phyloP scores from a whole-genome alignment of 2,113 vertebrate genomes.

The Callionymus lyra region DNA sequence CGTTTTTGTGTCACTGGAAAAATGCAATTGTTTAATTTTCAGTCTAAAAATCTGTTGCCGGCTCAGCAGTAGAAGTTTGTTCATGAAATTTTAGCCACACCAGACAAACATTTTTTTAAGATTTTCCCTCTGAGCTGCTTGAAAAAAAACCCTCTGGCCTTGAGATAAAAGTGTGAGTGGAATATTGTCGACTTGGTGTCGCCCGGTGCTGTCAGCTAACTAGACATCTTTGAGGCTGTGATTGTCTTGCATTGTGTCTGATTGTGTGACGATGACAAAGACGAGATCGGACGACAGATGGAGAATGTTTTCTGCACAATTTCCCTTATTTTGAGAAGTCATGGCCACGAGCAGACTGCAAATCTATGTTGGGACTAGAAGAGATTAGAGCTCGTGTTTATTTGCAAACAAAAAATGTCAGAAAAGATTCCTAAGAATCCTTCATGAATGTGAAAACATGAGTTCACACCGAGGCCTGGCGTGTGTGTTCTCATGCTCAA shows the following conservation, averaged over 20 bases:
- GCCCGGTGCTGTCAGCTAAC: constrained; percentile 12
- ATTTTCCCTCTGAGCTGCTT: too few relatives aligned
- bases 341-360: constrained; percentile 12
- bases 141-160: too few relatives aligned
- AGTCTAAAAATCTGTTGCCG: too few relatives aligned
- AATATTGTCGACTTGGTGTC: background rate
- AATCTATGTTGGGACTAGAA: background rate
- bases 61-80: too few relatives aligned
- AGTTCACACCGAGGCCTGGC: background rate
- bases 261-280: constrained; percentile 38
- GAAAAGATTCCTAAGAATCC: constrained; percentile 7
- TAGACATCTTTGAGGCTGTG: constrained; percentile 16
- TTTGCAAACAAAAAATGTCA: constrained; percentile 3
- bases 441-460: background rate
- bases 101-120: too few relatives aligned
- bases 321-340: constrained; percentile 38
- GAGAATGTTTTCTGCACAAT: constrained; percentile 61
- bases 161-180: too few relatives aligned
- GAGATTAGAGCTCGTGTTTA: background rate
- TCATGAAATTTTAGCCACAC: too few relatives aligned
- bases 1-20: too few relatives aligned
- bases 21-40: too few relatives aligned
- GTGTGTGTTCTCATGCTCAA: constrained; percentile 23
- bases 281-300: constrained; percentile 32
- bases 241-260: constrained; percentile 20